Evolutionary conservation across 2,797 vertebrate species (phyloP), one percentile per base, ranked within the genome.

Genomic region (Hyperoplus lanceolatus): DNA sequence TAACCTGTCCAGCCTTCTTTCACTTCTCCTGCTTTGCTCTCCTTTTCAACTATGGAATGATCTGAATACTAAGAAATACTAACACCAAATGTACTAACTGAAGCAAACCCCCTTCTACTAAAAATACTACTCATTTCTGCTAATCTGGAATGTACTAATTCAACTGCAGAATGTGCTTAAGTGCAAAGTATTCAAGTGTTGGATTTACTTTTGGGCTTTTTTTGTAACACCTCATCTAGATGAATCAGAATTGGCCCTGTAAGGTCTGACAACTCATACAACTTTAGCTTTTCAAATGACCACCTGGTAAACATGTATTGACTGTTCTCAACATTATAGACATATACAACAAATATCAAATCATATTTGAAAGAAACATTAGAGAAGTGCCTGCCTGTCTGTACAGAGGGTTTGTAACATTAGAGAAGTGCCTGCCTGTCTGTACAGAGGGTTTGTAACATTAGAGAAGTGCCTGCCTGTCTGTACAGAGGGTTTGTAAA

Each of bases 1-100:
- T 42, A 0, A 54, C 8, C 38, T 39, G 29, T 10, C 62, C 8
- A 51, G 13, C 8, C 9, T 50, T 71, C 13, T 42, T 71, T 60
- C 14, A 51, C 18, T 46, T 41, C 1, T 13, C 21, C 43, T 60
- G 0, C 9, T 1, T 38, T 56, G 4, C 2, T 8, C 11, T 61
- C 29, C 36, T 73, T 14, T 39, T 29, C 4, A 75, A 48, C 36
- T 57, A 57, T 56, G 15, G 53, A 60, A 46, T 66, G 3, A 72
- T 39, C 15, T 39, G 6, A 59, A 21, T 61, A 83, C 69, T 81
- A 83, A 83, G 29, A 79, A 36, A 45, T 81, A 90, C 80, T 84
- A 89, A 82, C 73, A 84, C 10, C 1, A 41, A 77, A 66, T 51
- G 41, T 66, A 77, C 81, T 77, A 81, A 81, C 57, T 11, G 6